phyloP scores from a whole-genome alignment of 2,888 invertebrate species.

The Esperia sulphurella region DNA sequence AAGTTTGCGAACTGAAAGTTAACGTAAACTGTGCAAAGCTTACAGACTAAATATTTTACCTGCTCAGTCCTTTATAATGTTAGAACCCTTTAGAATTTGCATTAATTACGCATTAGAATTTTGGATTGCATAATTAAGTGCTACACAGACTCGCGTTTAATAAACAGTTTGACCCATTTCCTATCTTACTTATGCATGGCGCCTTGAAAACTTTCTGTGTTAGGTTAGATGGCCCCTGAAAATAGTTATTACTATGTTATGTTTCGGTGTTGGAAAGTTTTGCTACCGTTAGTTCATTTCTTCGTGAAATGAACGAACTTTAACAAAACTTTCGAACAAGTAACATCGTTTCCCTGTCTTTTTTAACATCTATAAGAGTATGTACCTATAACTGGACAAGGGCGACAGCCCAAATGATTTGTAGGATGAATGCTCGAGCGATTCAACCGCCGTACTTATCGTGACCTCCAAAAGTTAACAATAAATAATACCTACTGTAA shows the following conservation, averaged over 20 bases:
- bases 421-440: no score
- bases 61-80: constrained; percentile 44
- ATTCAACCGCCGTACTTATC: no score
- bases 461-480: no score
- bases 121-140: constrained; percentile 56
- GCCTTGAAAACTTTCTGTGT: neutral
- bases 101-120: constrained; percentile 62
- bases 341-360: no score
- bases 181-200: neutral
- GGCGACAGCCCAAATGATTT: no score
- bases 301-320: no score
- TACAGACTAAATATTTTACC: constrained; percentile 53
- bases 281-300: no score
- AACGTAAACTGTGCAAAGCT: constrained; percentile 18
- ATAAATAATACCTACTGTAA: no score
- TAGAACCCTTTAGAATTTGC: constrained; percentile 60
- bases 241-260: neutral
- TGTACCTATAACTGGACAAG: no score
- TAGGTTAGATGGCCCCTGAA: neutral
- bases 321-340: no score
- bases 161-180: neutral
- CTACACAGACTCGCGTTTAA: constrained; percentile 29
- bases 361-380: no score
- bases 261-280: neutral
- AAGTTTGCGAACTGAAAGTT: constrained; percentile 24